phyloP scores from a whole-genome alignment of 2,888 invertebrate species.

The Pollenia amentaria region DNA sequence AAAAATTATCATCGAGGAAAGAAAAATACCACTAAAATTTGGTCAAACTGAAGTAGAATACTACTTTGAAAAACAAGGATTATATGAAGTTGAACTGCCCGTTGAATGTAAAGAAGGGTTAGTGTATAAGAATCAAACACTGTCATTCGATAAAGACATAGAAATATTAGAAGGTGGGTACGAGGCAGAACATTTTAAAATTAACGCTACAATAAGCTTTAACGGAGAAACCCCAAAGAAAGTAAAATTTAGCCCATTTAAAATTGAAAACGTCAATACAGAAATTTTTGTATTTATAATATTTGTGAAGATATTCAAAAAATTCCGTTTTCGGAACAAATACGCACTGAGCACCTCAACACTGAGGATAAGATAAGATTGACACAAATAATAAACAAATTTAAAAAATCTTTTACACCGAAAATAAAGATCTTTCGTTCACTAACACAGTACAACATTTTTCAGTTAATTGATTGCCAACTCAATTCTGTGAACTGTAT shows the following conservation, averaged over 20 bases:
- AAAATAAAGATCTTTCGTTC: slow-evolving; percentile 23
- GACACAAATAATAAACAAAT: no score
- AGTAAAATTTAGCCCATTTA: slow-evolving; percentile 29
- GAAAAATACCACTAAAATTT: no score
- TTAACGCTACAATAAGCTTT: slow-evolving; percentile 38
- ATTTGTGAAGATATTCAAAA: slow-evolving; percentile 6
- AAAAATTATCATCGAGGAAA: no score
- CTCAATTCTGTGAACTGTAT: no score
- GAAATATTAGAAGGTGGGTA: slow-evolving; percentile 24
- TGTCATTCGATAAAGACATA: not conserved
- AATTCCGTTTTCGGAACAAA: slow-evolving; percentile 14
- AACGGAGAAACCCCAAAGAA: slow-evolving; percentile 4
- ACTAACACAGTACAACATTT: no score
- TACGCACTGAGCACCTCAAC: slow-evolving; percentile 24
- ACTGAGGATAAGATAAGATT: not conserved
- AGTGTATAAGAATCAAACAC: slow-evolving; percentile 23
- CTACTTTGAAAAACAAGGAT: no score
- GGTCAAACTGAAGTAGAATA: no score
- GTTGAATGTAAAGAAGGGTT: not conserved
- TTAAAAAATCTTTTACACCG: slow-evolving; percentile 17
- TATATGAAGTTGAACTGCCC: no score
- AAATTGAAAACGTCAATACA: slow-evolving; percentile 21
- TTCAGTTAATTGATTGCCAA: no score
- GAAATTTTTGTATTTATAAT: slow-evolving; percentile 20
- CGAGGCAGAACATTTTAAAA: slow-evolving; percentile 24